These are phyloP conservation scores for Lepidurus packardi DNA, from an alignment of 1,140 invertebrate genomes.

Conservation along the genomic window DNA sequence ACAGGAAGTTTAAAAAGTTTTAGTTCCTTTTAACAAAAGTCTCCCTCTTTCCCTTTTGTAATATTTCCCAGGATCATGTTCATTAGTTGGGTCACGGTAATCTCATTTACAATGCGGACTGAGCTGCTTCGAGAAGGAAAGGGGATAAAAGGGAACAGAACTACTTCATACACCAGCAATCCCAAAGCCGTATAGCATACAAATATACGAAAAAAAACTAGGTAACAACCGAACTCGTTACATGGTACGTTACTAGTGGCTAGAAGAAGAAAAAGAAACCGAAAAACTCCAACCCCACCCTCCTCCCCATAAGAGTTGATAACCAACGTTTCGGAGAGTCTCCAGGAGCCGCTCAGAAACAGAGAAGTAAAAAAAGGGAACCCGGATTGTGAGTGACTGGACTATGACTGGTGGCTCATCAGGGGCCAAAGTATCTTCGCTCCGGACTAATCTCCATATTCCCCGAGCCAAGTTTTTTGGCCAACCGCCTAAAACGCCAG, in stretches of 20 bases:
- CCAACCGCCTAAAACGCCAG: not conserved
- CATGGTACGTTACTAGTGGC: too few relatives aligned
- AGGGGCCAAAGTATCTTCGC: conserved; percentile 11
- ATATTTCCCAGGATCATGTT: not conserved
- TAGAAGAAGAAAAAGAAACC: too few relatives aligned
- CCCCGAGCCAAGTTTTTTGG: not conserved
- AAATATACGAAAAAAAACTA: too few relatives aligned
- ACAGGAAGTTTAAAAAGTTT: not conserved
- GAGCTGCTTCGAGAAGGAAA: not conserved
- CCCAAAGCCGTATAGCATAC: too few relatives aligned
- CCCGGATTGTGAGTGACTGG: not conserved
- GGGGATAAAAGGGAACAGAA: not conserved
- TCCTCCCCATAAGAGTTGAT: too few relatives aligned
- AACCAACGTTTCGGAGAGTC: too few relatives aligned
- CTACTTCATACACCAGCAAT: too few relatives aligned
- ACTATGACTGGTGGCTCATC: conserved; percentile 14
- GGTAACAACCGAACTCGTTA: too few relatives aligned
- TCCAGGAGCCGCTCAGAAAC: not conserved
- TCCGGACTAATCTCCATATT: conserved; percentile 1
- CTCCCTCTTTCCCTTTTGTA: not conserved
- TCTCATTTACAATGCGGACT: not conserved
- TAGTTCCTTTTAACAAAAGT: not conserved
- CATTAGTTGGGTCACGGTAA: not conserved
- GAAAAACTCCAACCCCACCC: too few relatives aligned
- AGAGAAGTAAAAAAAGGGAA: not conserved